Conservation (phyloP, 2,113 vertebrate genomes). For the Trogon surrucura region DNA sequence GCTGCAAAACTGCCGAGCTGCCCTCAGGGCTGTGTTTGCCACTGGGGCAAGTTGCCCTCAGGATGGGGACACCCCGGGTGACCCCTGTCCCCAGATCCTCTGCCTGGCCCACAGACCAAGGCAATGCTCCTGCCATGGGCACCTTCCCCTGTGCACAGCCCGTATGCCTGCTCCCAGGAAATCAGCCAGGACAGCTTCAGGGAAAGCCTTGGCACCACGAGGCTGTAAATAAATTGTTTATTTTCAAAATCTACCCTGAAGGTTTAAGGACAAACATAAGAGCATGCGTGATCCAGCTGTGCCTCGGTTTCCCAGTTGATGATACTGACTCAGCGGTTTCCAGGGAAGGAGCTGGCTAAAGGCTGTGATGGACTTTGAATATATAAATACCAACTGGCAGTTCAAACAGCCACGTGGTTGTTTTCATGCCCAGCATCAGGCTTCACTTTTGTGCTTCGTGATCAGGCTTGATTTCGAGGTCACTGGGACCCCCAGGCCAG, state of each 20-base stretch:
- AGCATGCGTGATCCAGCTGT: accelerated
- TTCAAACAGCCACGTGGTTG: background rate
- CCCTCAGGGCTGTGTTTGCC: background rate
- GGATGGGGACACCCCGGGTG: background rate
- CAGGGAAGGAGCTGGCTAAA: background rate
- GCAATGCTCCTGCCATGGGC: background rate
- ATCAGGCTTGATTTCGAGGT: background rate
- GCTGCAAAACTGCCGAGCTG: background rate
- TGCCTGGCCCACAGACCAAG: background rate
- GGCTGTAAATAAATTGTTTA: background rate
- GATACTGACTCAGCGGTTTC: background rate
- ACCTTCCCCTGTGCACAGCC: background rate
- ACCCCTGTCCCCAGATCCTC: background rate
- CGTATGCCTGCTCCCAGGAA: background rate
- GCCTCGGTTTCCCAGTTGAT: background rate
- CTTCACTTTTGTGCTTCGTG: background rate
- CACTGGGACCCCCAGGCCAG: background rate
- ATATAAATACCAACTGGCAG: background rate
- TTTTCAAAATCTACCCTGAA: background rate
- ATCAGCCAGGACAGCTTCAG: background rate
- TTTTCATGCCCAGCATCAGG: background rate
- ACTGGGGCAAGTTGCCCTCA: background rate
- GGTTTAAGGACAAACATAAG: background rate
- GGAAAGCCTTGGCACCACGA: background rate
- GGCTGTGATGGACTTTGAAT: slow-evolving; percentile 23